These are phyloP conservation scores for Hylaea fasciaria DNA, from an alignment of 2,888 invertebrate species.

Conservation along the genomic window DNA sequence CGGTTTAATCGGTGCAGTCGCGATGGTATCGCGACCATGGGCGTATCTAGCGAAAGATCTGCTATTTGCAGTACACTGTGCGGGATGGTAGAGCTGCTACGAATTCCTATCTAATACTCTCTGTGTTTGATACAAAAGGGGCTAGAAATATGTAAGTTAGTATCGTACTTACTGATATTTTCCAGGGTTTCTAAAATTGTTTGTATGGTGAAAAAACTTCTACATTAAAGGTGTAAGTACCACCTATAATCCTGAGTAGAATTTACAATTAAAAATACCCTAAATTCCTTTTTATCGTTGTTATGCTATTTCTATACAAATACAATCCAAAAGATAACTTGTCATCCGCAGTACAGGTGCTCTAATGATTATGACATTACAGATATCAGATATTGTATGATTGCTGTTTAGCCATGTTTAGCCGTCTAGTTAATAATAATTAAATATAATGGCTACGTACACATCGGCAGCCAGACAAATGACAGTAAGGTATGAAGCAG, in stretches of 20 bases:
- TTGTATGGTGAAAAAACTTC: too few relatives aligned
- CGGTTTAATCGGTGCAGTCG: constrained; percentile 14
- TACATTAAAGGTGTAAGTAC: too few relatives aligned
- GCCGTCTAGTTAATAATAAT: constrained; percentile 2
- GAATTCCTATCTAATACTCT: background rate
- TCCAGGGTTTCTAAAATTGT: too few relatives aligned
- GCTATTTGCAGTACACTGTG: constrained; percentile 5
- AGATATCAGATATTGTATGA: constrained; percentile 15
- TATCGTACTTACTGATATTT: too few relatives aligned
- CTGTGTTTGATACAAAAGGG: too few relatives aligned
- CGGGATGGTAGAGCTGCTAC: background rate
- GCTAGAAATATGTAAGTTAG: too few relatives aligned
- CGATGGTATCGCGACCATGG: constrained; percentile 1
- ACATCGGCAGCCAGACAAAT: background rate
- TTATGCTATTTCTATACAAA: too few relatives aligned
- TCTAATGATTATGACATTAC: constrained; percentile 21
- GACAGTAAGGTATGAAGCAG: too few relatives aligned
- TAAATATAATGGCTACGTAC: constrained; percentile 5
- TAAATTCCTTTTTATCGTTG: too few relatives aligned
- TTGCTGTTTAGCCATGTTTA: constrained; percentile 15
- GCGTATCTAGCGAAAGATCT: constrained; percentile 6
- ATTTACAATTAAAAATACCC: too few relatives aligned
- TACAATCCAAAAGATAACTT: too few relatives aligned
- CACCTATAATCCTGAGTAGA: too few relatives aligned
- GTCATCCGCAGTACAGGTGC: background rate